Conservation (phyloP, 2,113 vertebrate genomes). For the Petrocephalus microphthalmus region DNA sequence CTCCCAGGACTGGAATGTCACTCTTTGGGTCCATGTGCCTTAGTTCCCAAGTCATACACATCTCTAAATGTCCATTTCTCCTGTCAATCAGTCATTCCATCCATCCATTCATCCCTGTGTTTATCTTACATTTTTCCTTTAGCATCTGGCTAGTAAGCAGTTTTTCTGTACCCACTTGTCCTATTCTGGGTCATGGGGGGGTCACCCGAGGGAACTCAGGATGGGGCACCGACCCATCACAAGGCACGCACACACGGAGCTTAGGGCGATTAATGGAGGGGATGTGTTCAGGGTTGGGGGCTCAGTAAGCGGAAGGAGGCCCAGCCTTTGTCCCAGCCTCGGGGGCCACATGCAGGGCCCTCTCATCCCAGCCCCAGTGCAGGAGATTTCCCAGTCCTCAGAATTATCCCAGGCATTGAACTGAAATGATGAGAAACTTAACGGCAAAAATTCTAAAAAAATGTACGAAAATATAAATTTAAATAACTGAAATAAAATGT, state of each 20-base stretch:
- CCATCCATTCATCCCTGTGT: not conserved
- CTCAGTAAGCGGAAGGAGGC: not conserved
- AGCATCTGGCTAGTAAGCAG: not conserved
- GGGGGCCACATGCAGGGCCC: not conserved
- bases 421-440: not conserved
- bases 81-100: not conserved
- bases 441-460: not conserved
- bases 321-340: not conserved
- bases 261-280: not conserved
- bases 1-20: not conserved
- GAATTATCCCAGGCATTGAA: not conserved
- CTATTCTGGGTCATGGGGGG: not conserved
- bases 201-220: not conserved
- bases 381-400: not conserved
- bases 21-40: not conserved
- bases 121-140: not conserved
- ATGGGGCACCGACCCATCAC: not conserved
- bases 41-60: not conserved
- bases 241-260: not conserved
- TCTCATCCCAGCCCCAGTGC: not conserved
- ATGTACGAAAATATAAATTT: not conserved
- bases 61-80: constrained; percentile 10
- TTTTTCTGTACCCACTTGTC: not conserved
- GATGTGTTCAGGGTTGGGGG: not conserved
- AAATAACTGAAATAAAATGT: not conserved